Percentiles rank a stretch among this genome's conserved stretches.
These are phyloP conservation scores for Lepidurus couesii DNA, from an alignment of 1,140 invertebrate genomes.

Conservation along the genomic window DNA sequence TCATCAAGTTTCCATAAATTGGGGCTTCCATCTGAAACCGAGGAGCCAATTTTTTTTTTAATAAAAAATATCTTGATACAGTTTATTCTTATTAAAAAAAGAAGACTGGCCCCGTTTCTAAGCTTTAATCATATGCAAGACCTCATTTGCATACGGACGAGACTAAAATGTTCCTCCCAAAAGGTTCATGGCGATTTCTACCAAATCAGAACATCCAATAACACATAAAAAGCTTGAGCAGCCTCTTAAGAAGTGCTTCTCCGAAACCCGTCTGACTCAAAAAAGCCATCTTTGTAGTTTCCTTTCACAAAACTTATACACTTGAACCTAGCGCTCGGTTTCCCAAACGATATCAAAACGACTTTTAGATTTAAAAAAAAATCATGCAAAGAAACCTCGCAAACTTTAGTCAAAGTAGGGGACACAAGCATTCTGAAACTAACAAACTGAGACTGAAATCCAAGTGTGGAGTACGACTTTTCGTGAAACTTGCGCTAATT, in stretches of 20 bases:
- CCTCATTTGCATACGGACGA: slow-evolving; percentile 11
- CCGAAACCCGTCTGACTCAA: background rate
- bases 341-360: background rate
- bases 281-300: background rate
- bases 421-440: no score
- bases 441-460: no score
- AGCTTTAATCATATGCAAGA: slow-evolving; percentile 20
- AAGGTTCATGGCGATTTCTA: slow-evolving; percentile 5
- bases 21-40: background rate
- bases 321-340: background rate
- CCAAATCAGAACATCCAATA: slow-evolving; percentile 22
- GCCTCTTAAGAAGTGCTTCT: background rate
- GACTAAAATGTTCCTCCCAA: slow-evolving; percentile 9
- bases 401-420: no score
- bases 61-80: background rate
- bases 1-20: background rate
- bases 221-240: slow-evolving; percentile 19
- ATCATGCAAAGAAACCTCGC: no score
- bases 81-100: background rate
- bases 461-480: background rate
- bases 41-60: background rate
- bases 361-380: no score
- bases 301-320: background rate
- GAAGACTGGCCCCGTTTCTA: background rate
- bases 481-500: background rate